A percentile compares a stretch with the other conserved stretches of the same genome.
Conservation (phyloP, 1,140 invertebrate species). For the Sarcophaga bullata region DNA sequence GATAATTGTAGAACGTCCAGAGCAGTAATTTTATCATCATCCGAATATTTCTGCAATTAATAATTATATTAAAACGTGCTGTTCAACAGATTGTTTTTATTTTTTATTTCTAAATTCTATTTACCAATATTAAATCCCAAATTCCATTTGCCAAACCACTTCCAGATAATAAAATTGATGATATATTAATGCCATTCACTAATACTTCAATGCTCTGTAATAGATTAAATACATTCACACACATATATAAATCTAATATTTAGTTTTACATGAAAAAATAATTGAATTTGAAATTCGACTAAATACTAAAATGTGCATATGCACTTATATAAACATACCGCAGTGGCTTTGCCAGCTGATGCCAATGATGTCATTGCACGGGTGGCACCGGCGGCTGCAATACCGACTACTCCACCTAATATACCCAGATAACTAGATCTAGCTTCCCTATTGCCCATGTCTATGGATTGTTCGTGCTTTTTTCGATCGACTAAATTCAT, state of each 20-base stretch:
- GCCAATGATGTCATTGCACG: slow-evolving; percentile 49
- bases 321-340: slow-evolving; percentile 49
- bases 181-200: slow-evolving; percentile 55
- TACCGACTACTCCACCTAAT: slow-evolving; percentile 48
- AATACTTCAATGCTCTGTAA: slow-evolving; percentile 45
- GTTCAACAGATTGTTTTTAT: too few relatives aligned
- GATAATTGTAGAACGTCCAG: slow-evolving; percentile 55
- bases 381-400: slow-evolving; percentile 58
- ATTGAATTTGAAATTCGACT: too few relatives aligned
- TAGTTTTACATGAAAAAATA: too few relatives aligned
- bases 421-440: slow-evolving; percentile 55
- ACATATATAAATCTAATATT: background rate
- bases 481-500: slow-evolving; percentile 51
- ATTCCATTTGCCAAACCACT: slow-evolving; percentile 53
- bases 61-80: background rate
- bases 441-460: slow-evolving; percentile 50
- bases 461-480: slow-evolving; percentile 58
- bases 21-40: slow-evolving; percentile 49
- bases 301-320: too few relatives aligned
- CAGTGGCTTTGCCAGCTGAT: slow-evolving; percentile 51
- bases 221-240: background rate
- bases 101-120: background rate
- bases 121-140: slow-evolving; percentile 55
- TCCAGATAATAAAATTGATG: slow-evolving; percentile 55
- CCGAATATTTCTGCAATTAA: slow-evolving; percentile 50